Conservation (phyloP, 2,888 invertebrate genomes). For the Ectropis crepuscularia region DNA sequence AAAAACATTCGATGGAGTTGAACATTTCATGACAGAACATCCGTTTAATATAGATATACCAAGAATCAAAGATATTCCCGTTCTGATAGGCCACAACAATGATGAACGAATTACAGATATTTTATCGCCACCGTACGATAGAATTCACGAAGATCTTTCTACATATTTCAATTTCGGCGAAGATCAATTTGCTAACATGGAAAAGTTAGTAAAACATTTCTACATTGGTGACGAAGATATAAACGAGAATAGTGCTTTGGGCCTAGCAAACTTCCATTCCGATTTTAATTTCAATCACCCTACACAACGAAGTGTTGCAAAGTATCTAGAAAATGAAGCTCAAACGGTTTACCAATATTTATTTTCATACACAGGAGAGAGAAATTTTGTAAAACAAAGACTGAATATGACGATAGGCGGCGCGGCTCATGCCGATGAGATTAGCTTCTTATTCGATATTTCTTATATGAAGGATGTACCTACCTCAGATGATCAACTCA, state of each 20-base stretch:
- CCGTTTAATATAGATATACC: conserved; percentile 46
- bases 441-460: conserved; percentile 59
- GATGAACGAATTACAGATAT: conserved; percentile 42
- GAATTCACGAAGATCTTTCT: conserved; percentile 39
- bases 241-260: conserved; percentile 36
- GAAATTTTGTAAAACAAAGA: conserved; percentile 56
- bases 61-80: conserved; percentile 44
- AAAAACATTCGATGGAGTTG: conserved; percentile 46
- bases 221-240: conserved; percentile 27
- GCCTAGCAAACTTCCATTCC: conserved; percentile 49
- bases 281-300: conserved; percentile 35
- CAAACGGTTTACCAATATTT: conserved; percentile 56
- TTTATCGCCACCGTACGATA: conserved; percentile 27
- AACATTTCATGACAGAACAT: conserved; percentile 51
- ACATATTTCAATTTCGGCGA: conserved; percentile 47
- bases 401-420: conserved; percentile 49
- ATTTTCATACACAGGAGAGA: conserved; percentile 59
- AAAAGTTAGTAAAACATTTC: conserved; percentile 35
- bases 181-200: conserved; percentile 44
- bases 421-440: conserved; percentile 55
- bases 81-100: conserved; percentile 54
- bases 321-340: conserved; percentile 28
- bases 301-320: conserved; percentile 26
- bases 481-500: conserved; percentile 49
- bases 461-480: conserved; percentile 45